Evolutionary conservation across 2,113 vertebrate genomes (phyloP).

Genomic region (Trematocara unimaculatum): DNA sequence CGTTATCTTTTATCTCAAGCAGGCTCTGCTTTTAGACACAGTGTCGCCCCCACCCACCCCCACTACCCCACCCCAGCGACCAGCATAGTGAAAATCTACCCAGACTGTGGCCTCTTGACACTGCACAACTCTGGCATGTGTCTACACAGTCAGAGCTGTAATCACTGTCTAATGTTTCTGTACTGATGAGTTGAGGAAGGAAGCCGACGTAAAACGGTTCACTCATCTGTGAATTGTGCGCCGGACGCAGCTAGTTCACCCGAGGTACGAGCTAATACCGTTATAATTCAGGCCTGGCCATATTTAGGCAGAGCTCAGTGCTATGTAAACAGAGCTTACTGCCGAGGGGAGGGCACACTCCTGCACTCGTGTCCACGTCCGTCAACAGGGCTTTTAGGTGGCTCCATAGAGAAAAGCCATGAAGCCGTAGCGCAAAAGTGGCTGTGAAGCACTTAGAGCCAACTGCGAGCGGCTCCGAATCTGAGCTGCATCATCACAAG

Average conservation of each 20-base stretch:
- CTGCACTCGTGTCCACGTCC: constrained; percentile 54
- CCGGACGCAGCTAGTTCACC: constrained; percentile 1
- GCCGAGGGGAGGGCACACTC: constrained; percentile 42
- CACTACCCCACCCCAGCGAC: background rate
- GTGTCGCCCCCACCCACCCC: background rate
- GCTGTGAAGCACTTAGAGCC: background rate
- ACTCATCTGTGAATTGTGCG: constrained; percentile 2
- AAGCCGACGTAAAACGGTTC: constrained; percentile 31
- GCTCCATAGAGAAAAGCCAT: background rate
- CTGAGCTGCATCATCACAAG: background rate
- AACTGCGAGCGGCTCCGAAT: background rate
- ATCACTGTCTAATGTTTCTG: constrained; percentile 36
- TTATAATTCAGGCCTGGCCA: constrained; percentile 65
- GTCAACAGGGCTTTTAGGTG: constrained; percentile 27
- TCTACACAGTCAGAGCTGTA: constrained; percentile 1
- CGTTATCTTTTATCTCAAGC: constrained; percentile 46
- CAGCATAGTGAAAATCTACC: background rate
- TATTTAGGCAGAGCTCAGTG: constrained; percentile 68
- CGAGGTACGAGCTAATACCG: constrained; percentile 3
- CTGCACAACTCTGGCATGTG: constrained; percentile 23
- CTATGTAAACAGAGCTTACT: constrained; percentile 68
- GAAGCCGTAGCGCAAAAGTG: background rate
- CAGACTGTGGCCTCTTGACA: background rate
- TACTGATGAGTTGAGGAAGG: constrained; percentile 19
- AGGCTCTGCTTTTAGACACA: constrained; percentile 35